Evolutionary conservation across 2,797 vertebrate species (phyloP), one percentile per base, ranked within the genome.

Genomic region (Clarias laeviceps): DNA sequence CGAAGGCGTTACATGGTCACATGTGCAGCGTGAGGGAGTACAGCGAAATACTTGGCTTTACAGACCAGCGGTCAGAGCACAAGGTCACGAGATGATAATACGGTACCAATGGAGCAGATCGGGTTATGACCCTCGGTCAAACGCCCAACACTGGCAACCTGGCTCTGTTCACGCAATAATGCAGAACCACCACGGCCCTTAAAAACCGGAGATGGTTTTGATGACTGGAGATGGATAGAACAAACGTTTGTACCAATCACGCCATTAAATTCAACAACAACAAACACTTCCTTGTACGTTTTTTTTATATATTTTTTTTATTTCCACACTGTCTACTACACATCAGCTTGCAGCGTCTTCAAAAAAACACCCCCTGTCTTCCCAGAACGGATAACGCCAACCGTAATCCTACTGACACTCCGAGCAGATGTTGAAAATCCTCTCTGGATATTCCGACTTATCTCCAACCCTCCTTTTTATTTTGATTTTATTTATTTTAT

Each of bases 381-480:
- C 45, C 37, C 61, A 29, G 40, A 27, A 59, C 18, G 2, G 54
- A 82, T 72, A 74, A 80, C 27, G 14, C 4, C 2, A 50, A 32
- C 40, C 22, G 32, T 80, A 65, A 73, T 65, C 77, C 57, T 64
- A 24, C 29, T 34, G 17, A 56, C 69, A 57, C 59, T 57, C 27
- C 0, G 2, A 57, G 61, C 32, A 29, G 40, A 45, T 37, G 79
- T 40, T 45, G 40, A 66, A 85, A 74, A 81, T 81, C 68, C 70
- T 56, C 62, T 40, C 59, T 12, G 72, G 79, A 59, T 57, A 66
- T 76, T 76, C n/a, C n/a, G 32, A 77, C 45, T 76, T 74, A 68
- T 82, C 70, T 65, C 62, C 22, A 64, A 64, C 69, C 32, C 9
- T 7, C 20, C 54, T 59, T 5, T 45, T 32, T 50, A 50, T 50